Percentiles rank a stretch among this genome's conserved stretches.
Conservation (phyloP, 1,140 invertebrate species). For the Onthophagus taurus region DNA sequence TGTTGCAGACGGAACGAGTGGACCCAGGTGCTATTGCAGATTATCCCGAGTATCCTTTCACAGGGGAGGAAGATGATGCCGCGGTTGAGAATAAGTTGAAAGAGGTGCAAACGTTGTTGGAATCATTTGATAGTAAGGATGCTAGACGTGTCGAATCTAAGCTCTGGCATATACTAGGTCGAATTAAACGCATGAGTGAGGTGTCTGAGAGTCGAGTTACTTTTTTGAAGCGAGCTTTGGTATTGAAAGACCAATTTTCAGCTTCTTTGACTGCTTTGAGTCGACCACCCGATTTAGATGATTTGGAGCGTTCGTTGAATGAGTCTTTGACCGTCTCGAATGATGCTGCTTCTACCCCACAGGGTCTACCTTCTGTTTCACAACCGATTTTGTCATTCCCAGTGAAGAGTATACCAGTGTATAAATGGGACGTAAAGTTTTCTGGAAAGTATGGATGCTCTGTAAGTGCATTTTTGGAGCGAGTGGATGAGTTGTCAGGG, state of each 20-base stretch:
- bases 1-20: neutral
- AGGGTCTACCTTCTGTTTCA: neutral
- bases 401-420: neutral
- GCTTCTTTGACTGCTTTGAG: too few relatives aligned
- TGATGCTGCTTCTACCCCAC: neutral
- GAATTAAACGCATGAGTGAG: neutral
- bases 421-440: neutral
- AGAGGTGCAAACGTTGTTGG: conserved; percentile 2
- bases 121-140: too few relatives aligned
- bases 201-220: too few relatives aligned
- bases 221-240: too few relatives aligned
- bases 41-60: conserved; percentile 5
- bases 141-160: neutral
- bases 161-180: neutral
- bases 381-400: neutral
- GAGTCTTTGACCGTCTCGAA: too few relatives aligned
- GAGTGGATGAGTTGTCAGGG: too few relatives aligned
- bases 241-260: too few relatives aligned
- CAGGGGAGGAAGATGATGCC: conserved; percentile 4
- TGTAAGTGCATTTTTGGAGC: too few relatives aligned
- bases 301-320: too few relatives aligned
- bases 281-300: too few relatives aligned
- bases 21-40: neutral
- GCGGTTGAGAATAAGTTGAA: neutral
- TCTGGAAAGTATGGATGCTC: neutral